Evolutionary conservation across 2,113 vertebrate species (phyloP), one percentile per base, ranked within the genome.

Genomic region (Oncorhynchus tshawytscha): DNA sequence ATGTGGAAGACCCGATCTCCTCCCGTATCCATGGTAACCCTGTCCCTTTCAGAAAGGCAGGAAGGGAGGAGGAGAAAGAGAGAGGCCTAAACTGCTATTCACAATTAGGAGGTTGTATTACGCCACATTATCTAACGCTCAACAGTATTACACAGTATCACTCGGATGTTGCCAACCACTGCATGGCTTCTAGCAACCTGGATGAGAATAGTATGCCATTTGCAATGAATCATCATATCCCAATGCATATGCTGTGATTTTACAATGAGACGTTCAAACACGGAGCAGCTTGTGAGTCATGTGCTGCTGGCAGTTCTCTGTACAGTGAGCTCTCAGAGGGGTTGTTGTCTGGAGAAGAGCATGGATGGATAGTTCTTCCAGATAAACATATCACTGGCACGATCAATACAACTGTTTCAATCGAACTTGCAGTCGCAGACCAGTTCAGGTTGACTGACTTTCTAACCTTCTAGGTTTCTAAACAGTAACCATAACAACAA

Each of bases 1-100:
- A 90, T 90, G 84, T 88, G 84, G 88, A 91, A 92, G 89, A 90
- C 70, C 59, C 84, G 87, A 88, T 90, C 88, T 90, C 91, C 81
- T 90, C 87, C 90, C 81, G 87, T 93, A 88, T 88, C 91, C 90
- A 92, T 93, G 89, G 92, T 86, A 91, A 93, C 91, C 80, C 86
- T 85, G 72, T 92, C 89, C 91, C 87, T 80, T 87, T 89, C 84
- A 87, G 82, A 34, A 16, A 31, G 67, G 31, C 27, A 39, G 67
- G 67, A 1, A 68, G 67, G 80, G 84, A 83, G 78, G 39, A 45
- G 81, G 85, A 68, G 78, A 60, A 82, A 88, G 83, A 79, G 84
- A 83, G 78, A 87, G 73, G 51, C 16, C 51, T 54, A 7, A 80
- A 78, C 65, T 60, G 86, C 77, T 69, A 90, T 87, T 85, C 77